Evolutionary conservation across 1,140 invertebrate genomes (phyloP), one percentile per base, ranked within the genome.

Genomic region (Sinonovacula constricta): DNA sequence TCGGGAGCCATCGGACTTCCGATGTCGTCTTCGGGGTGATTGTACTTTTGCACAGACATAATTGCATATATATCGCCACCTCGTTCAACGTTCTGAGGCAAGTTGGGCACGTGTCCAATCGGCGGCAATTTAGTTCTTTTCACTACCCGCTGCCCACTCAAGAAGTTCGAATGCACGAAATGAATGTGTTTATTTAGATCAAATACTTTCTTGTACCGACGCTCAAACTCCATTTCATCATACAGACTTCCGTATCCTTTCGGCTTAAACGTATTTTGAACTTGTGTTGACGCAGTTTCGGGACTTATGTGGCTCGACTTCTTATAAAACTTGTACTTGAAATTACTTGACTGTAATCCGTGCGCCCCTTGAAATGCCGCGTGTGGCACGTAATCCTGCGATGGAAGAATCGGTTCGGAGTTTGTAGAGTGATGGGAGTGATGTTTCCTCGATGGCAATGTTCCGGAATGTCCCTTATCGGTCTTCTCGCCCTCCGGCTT

Each of bases 121-220:
- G 75, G 75, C 15, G 75, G 75, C n/a, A 78, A 24, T 54, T 69
- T 78, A 24, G 56, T 68, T 53, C 75, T 34, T 63, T 70, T 78
- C 28, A 60, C 45, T 33, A 78, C 31, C 31, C 67, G 36, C 34
- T 78, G 75, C 10, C 75, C 75, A 30, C 12, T 78, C 30, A 78
- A 5, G 26, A 69, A 78, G 54, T 78, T 78, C 2, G 75, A 78
- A 60, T 78, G 75, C 30, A 78, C 75, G 39, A 78, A 78, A 51
- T 78, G 75, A 34, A 78, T 68, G 54, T 78, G 65, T 51, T 78
- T 59, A 56, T 78, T 78, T 34, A 59, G 34, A 63, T 78, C 75
- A 53, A 69, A 69, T 2, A 78, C 75, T 60, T 78, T 78, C 30
- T 78, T 78, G 39, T 78, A 78, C 10, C 75, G 65, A 24, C 75